A percentile compares a stretch with the other conserved stretches of the same genome.
Evolutionary conservation across 2,113 vertebrate species (phyloP).

Genomic region (Emydura subglobosa): DNA sequence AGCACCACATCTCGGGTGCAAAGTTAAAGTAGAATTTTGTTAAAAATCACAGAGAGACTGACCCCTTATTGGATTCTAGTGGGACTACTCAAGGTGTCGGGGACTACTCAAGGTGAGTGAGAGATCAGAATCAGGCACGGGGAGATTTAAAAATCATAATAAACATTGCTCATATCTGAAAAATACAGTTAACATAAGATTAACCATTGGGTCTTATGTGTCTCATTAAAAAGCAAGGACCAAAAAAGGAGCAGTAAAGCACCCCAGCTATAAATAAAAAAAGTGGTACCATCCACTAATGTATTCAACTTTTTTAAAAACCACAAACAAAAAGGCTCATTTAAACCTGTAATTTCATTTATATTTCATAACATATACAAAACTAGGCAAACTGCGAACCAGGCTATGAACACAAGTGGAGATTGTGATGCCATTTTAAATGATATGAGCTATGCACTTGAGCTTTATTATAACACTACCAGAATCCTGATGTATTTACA

Average conservation of each 20-base stretch:
- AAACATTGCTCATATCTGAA: not conserved
- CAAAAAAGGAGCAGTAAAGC: not conserved
- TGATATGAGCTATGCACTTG: not conserved
- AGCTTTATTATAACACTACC: slow-evolving; percentile 28
- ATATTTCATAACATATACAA: not conserved
- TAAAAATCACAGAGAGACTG: not conserved
- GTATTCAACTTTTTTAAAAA: slow-evolving; percentile 37
- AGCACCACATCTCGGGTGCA: not conserved
- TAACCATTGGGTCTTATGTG: not conserved
- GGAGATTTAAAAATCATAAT: not conserved
- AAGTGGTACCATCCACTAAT: not conserved
- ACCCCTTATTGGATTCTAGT: not conserved
- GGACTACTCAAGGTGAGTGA: not conserved
- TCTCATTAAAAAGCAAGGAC: slow-evolving; percentile 11
- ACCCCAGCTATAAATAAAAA: slow-evolving; percentile 8
- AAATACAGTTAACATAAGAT: not conserved
- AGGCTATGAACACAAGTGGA: not conserved
- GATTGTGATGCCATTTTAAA: accelerated
- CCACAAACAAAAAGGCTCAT: not conserved
- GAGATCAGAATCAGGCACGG: not conserved
- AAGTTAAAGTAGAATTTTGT: not conserved
- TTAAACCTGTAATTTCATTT: not conserved
- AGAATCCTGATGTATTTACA: slow-evolving; percentile 40
- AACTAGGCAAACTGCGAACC: not conserved
- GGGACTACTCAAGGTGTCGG: not conserved